Conservation (phyloP, 2,888 invertebrate species). For the Peribatodes rhomboidaria region DNA sequence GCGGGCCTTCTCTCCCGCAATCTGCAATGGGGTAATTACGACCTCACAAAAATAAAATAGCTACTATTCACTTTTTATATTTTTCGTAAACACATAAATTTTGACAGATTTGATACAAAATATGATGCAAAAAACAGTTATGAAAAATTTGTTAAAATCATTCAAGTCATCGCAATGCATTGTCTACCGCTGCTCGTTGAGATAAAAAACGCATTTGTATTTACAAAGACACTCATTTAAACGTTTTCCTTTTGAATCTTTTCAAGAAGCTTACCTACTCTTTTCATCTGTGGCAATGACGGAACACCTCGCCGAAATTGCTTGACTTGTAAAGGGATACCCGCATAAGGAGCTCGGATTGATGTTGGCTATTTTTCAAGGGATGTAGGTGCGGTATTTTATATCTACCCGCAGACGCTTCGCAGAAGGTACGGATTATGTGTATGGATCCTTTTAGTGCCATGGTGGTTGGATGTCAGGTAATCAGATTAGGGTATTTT, state of each 20-base stretch:
- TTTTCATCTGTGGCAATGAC: slow-evolving; percentile 48
- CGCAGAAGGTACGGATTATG: slow-evolving; percentile 47
- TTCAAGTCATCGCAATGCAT: neutral
- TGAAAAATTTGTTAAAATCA: no score
- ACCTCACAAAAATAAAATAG: no score
- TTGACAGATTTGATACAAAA: no score
- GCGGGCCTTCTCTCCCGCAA: no score
- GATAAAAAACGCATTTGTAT: neutral
- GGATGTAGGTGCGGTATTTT: slow-evolving; percentile 55
- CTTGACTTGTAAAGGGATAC: slow-evolving; percentile 65
- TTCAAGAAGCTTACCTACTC: slow-evolving; percentile 8
- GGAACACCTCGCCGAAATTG: slow-evolving; percentile 62
- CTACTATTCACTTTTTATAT: no score
- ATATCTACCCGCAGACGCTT: slow-evolving; percentile 56
- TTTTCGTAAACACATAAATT: no score
- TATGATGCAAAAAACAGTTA: no score
- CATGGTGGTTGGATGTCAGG: slow-evolving; percentile 29
- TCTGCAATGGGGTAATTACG: no score
- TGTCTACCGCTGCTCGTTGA: neutral
- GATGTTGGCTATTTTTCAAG: slow-evolving; percentile 66
- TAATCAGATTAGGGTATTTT: slow-evolving; percentile 19
- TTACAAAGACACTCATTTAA: slow-evolving; percentile 5
- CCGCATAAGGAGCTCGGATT: slow-evolving; percentile 63
- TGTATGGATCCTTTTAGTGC: slow-evolving; percentile 34
- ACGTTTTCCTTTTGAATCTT: slow-evolving; percentile 1